These are phyloP conservation scores for Hirundo rustica DNA, from an alignment of 2,797 vertebrate species.

Conservation along the genomic window DNA sequence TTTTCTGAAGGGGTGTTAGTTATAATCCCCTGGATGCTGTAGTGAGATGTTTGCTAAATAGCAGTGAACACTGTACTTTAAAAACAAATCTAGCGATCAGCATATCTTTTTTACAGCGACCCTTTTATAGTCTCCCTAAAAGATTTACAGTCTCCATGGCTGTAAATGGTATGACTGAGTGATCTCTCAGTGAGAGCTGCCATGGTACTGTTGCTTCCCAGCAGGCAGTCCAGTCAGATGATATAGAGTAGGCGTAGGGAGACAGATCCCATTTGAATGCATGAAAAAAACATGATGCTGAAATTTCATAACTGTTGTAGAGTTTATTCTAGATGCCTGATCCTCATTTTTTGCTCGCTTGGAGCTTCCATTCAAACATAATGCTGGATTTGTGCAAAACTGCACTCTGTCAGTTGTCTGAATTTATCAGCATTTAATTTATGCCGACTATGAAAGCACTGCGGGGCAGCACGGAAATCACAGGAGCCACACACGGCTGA, in stretches of 20 bases:
- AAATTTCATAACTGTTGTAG: slow-evolving; percentile 65
- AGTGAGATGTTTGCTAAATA: slow-evolving; percentile 29
- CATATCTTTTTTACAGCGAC: background rate
- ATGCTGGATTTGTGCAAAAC: slow-evolving; percentile 44
- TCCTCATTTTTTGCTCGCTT: slow-evolving; percentile 34
- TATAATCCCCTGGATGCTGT: background rate
- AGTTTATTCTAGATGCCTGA: slow-evolving; percentile 41
- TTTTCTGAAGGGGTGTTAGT: background rate
- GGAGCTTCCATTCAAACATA: slow-evolving; percentile 47
- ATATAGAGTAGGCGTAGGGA: slow-evolving; percentile 32
- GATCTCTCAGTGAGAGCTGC: slow-evolving; percentile 57
- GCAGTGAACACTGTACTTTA: background rate
- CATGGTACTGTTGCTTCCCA: slow-evolving; percentile 57
- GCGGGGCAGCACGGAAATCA: background rate
- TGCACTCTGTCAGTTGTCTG: slow-evolving; percentile 6
- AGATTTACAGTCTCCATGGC: slow-evolving; percentile 43
- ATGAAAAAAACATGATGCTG: slow-evolving; percentile 70
- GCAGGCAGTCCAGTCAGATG: slow-evolving; percentile 66
- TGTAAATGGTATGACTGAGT: slow-evolving; percentile 48
- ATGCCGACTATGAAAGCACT: background rate
- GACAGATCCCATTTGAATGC: slow-evolving; percentile 69
- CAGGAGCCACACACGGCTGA: background rate
- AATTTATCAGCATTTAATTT: slow-evolving; percentile 56
- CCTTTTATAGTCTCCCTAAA: slow-evolving; percentile 18
- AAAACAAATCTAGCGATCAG: slow-evolving; percentile 43